Conservation (phyloP, 2,113 vertebrate genomes). For the Thamnophis sirtalis region DNA sequence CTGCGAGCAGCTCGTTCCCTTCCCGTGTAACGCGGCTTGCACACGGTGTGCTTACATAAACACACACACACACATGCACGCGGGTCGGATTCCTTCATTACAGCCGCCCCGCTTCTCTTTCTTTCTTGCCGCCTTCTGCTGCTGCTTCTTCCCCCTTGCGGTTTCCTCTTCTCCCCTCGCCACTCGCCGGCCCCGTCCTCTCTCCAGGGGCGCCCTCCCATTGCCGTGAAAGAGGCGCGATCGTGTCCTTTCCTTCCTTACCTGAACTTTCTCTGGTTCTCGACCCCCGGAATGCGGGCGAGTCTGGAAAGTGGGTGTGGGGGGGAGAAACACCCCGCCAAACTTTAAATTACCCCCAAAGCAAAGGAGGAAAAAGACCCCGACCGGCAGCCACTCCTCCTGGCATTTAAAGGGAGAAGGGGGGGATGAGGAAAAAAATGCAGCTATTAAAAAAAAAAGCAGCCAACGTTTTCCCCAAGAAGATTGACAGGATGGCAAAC, state of each 20-base stretch:
- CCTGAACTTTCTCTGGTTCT: constrained; percentile 61
- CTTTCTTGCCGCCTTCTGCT: background rate
- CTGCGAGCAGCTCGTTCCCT: background rate
- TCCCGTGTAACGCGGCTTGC: background rate
- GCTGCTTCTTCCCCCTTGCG: background rate
- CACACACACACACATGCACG: background rate
- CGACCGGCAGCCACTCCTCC: constrained; percentile 21
- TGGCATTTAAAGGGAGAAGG: background rate
- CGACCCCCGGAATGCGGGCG: background rate
- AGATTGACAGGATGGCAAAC: background rate
- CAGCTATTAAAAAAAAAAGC: background rate
- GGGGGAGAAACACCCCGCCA: background rate
- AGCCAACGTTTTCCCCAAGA: background rate
- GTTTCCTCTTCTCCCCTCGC: too few relatives aligned
- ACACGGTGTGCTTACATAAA: background rate
- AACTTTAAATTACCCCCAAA: background rate
- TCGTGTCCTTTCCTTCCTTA: constrained; percentile 37
- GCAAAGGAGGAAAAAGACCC: background rate
- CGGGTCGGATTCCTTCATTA: background rate
- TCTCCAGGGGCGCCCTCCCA: background rate
- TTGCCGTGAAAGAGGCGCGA: too few relatives aligned
- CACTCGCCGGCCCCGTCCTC: background rate
- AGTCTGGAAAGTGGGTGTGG: background rate
- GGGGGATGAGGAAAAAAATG: accelerated
- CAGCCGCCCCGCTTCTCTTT: background rate